phyloP scores from a whole-genome alignment of 2,888 invertebrate genomes.

The Pollenia amentaria region DNA sequence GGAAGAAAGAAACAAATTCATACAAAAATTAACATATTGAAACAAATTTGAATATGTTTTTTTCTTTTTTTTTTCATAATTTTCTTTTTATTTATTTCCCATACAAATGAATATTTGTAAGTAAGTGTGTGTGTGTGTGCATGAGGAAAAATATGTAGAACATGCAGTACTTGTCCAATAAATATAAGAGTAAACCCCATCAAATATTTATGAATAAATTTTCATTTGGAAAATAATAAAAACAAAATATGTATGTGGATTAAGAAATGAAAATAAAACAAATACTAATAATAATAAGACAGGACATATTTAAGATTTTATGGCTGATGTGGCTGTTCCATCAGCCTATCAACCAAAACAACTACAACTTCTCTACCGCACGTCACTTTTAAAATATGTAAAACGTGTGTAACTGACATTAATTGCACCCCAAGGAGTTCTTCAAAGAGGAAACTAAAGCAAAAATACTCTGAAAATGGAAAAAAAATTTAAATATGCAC shows the following conservation, averaged over 20 bases:
- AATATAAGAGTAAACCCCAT: constrained; percentile 62
- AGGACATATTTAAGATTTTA: constrained; percentile 72
- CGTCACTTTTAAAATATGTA: constrained; percentile 71
- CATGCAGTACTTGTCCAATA: constrained; percentile 53
- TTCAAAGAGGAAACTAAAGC: constrained; percentile 43
- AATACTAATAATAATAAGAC: constrained; percentile 61
- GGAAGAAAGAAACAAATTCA: constrained; percentile 37
- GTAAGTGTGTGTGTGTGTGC: constrained; percentile 2
- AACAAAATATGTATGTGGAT: neutral
- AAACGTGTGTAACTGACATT: constrained; percentile 74
- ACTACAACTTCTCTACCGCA: constrained; percentile 39
- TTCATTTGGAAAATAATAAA: constrained; percentile 67
- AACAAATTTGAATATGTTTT: constrained; percentile 57
- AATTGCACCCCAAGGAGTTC: constrained; percentile 72
- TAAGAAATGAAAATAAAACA: neutral
- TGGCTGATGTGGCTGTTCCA: constrained; percentile 58
- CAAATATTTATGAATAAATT: constrained; percentile 73
- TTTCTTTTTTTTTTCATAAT: neutral
- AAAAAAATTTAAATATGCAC: constrained; percentile 45
- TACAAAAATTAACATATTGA: constrained; percentile 56
- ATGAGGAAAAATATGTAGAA: neutral
- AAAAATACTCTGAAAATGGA: constrained; percentile 40
- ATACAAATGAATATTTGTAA: constrained; percentile 28
- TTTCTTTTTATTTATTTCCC: neutral
- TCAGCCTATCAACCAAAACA: constrained; percentile 35